Conservation (phyloP, 2,797 vertebrate genomes). For the Odontamblyopus rebecca region DNA sequence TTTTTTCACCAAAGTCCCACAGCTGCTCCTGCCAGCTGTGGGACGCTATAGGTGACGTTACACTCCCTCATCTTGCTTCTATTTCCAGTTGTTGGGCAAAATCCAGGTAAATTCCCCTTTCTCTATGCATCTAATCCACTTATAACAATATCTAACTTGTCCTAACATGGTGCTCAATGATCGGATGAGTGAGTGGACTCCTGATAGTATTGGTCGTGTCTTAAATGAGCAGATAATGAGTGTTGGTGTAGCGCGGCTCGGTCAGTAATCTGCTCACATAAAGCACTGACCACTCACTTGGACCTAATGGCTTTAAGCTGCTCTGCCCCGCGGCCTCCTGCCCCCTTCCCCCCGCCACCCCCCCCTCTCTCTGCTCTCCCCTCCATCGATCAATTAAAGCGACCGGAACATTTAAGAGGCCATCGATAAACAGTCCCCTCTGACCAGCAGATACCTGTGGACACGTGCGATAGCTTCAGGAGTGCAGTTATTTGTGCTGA, state of each 20-base stretch:
- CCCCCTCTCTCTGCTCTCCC: constrained; percentile 25
- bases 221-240: neutral
- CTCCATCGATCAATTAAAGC: constrained; percentile 83
- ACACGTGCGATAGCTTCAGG: constrained; percentile 66
- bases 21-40: too few relatives aligned
- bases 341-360: neutral
- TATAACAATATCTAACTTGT: neutral
- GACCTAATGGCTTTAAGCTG: constrained; percentile 78
- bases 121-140: neutral
- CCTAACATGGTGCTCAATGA: neutral
- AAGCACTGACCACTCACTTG: constrained; percentile 66
- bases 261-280: neutral
- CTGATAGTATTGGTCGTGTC: neutral
- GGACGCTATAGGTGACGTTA: too few relatives aligned
- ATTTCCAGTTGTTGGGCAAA: too few relatives aligned
- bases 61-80: too few relatives aligned
- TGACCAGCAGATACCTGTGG: constrained; percentile 71
- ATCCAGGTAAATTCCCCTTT: too few relatives aligned
- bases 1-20: too few relatives aligned
- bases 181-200: neutral
- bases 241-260: constrained; percentile 36
- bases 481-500: constrained; percentile 73
- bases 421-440: constrained; percentile 79
- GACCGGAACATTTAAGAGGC: constrained; percentile 80
- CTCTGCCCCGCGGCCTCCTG: constrained; percentile 45